Conservation (phyloP, 2,113 vertebrate species). For the Mobula hypostoma region DNA sequence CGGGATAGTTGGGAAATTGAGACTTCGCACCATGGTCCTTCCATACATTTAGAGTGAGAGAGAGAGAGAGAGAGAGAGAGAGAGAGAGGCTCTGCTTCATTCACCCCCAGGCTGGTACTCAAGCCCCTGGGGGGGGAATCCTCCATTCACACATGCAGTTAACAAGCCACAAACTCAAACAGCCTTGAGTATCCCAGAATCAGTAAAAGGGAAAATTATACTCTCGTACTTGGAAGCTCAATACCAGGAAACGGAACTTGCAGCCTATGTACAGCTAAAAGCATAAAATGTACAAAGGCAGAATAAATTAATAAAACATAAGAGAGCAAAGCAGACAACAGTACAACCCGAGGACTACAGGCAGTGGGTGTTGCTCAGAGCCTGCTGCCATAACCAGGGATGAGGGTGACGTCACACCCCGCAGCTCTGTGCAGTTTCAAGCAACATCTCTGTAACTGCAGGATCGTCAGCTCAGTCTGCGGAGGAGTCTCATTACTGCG, state of each 20-base stretch:
- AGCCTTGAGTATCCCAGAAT: conserved; percentile 17
- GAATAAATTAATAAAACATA: conserved; percentile 58
- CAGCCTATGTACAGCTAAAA: conserved; percentile 56
- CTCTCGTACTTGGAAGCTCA: conserved; percentile 75
- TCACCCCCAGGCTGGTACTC: neutral
- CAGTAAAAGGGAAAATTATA: conserved; percentile 48
- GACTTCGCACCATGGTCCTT: conserved; percentile 15
- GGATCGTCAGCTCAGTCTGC: neutral
- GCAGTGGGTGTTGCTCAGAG: neutral
- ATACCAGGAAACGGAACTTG: conserved; percentile 75
- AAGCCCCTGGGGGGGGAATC: neutral
- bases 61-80: neutral
- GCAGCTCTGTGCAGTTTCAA: neutral
- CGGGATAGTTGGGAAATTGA: neutral
- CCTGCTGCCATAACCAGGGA: neutral
- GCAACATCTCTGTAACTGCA: neutral
- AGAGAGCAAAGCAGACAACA: conserved; percentile 56
- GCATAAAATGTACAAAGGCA: conserved; percentile 57
- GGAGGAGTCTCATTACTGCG: neutral
- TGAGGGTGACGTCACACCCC: neutral
- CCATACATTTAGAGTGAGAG: neutral
- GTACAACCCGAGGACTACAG: neutral
- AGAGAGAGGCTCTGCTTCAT: conserved; percentile 20
- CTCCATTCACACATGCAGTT: conserved; percentile 33
- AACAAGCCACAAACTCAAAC: conserved; percentile 28